These are phyloP conservation scores for Perognathus longimembris DNA, from an alignment of 2,113 vertebrate genomes.

Conservation along the genomic window DNA sequence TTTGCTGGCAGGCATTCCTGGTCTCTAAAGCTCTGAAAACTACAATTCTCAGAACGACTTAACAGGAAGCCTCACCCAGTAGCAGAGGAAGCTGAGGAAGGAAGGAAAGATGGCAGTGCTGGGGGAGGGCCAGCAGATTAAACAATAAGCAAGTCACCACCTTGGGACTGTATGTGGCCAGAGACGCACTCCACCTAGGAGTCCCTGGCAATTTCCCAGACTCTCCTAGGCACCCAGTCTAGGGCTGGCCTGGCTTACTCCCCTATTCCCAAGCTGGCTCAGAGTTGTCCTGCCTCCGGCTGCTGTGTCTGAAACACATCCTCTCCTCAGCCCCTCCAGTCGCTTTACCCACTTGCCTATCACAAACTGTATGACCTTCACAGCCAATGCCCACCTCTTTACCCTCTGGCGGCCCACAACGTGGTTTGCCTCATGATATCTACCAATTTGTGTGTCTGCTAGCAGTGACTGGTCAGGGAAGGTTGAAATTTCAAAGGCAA, in stretches of 20 bases:
- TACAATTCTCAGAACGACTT: slow-evolving; percentile 77
- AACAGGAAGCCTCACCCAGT: slow-evolving; percentile 81
- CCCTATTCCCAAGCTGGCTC: not conserved
- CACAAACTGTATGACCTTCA: not conserved
- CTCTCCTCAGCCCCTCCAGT: not conserved
- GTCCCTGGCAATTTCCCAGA: not conserved
- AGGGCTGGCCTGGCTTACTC: not conserved
- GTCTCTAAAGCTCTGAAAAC: slow-evolving; percentile 70
- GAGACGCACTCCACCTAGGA: not conserved
- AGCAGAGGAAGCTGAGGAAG: slow-evolving; percentile 81
- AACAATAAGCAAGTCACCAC: slow-evolving; percentile 72
- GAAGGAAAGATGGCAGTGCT: slow-evolving; percentile 78
- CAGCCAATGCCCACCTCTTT: not conserved
- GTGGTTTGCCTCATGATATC: not conserved
- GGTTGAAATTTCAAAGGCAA: not conserved
- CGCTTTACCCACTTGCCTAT: not conserved
- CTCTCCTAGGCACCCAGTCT: not conserved
- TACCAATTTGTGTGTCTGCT: not conserved
- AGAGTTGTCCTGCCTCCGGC: not conserved
- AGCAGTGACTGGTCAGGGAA: not conserved
- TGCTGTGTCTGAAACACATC: not conserved
- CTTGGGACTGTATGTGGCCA: not conserved
- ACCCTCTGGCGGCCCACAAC: not conserved
- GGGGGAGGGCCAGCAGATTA: slow-evolving; percentile 38
- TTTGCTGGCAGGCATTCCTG: slow-evolving; percentile 63